Evolutionary conservation across 2,113 vertebrate genomes (phyloP).

Genomic region (Promerops cafer): DNA sequence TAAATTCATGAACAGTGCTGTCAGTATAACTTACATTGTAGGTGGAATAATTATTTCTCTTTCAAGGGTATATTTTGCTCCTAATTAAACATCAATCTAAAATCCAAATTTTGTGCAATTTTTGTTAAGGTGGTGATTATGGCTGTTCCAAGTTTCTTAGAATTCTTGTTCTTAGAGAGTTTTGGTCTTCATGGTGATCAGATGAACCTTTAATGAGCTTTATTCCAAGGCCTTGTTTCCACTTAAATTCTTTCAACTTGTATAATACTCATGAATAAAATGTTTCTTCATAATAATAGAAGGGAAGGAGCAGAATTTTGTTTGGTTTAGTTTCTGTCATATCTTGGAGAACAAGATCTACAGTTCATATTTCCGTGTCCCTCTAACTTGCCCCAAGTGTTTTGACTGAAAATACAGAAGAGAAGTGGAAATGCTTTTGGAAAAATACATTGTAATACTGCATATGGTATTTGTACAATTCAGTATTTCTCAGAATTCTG

Average conservation of each 20-base stretch:
- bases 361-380: neutral
- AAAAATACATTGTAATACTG: neutral
- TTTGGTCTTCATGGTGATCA: neutral
- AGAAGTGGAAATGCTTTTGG: neutral
- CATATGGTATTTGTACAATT: neutral
- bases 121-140: neutral
- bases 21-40: neutral
- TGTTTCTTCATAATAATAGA: neutral
- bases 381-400: neutral
- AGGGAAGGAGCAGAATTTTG: neutral
- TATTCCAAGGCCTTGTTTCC: neutral
- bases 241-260: neutral
- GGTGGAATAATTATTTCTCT: constrained; percentile 14
- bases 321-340: neutral
- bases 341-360: neutral
- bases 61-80: neutral
- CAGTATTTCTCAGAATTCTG: neutral
- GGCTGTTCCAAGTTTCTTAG: neutral
- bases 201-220: neutral
- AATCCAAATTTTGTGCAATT: neutral
- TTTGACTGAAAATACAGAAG: neutral
- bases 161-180: neutral
- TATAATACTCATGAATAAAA: neutral
- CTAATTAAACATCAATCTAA: neutral
- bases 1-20: neutral